Conservation (phyloP, 2,888 invertebrate genomes). For the Tetragnatha montana region DNA sequence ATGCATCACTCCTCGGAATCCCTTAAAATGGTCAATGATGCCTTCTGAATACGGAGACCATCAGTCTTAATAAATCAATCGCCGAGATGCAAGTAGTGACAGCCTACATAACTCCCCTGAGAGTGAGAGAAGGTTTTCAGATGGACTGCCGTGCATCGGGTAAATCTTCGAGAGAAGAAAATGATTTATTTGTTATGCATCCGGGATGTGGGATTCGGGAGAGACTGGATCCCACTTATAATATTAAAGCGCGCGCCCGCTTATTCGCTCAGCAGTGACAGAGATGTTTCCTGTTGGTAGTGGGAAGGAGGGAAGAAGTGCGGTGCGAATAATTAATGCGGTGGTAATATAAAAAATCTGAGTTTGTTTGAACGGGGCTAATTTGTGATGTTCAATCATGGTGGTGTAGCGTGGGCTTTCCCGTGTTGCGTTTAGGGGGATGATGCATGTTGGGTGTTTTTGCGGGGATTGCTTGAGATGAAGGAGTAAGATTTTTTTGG, state of each 20-base stretch:
- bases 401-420: neutral
- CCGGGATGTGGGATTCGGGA: neutral
- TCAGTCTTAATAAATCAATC: conserved; percentile 66
- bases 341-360: neutral
- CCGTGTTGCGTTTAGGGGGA: neutral
- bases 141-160: conserved; percentile 22
- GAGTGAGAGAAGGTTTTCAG: conserved; percentile 40
- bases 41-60: conserved; percentile 40
- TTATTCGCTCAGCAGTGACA: neutral
- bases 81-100: conserved; percentile 56
- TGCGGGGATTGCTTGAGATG: neutral
- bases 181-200: conserved; percentile 49
- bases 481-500: neutral
- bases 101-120: conserved; percentile 50
- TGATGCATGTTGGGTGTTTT: neutral
- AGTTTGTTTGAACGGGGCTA: neutral
- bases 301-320: neutral
- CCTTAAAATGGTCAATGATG: conserved; percentile 57
- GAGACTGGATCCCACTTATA: no score
- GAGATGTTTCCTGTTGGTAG: neutral
- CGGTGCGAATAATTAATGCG: neutral
- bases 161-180: conserved; percentile 32
- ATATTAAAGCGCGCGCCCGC: no score
- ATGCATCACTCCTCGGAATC: conserved; percentile 26
- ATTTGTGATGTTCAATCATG: neutral